phyloP scores from a whole-genome alignment of 2,113 vertebrate species.

The Conger conger region DNA sequence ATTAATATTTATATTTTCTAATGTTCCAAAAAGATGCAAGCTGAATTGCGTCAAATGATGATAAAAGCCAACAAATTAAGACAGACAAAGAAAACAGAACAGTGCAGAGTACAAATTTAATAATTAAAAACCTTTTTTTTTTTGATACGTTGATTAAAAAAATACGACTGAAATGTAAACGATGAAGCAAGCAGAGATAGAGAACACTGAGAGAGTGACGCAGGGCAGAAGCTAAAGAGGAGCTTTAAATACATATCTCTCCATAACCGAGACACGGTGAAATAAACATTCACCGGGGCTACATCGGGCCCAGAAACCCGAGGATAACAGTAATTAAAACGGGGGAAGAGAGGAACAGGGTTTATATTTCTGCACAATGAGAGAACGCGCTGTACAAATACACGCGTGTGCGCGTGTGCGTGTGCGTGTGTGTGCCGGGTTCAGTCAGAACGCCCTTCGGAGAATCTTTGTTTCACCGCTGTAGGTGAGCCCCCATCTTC shows the following conservation, averaged over 20 bases:
- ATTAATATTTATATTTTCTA: neutral
- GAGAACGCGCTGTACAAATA: neutral
- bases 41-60: neutral
- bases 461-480: constrained; percentile 30
- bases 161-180: too few species aligned
- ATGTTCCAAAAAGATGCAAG: neutral
- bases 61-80: neutral
- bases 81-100: neutral
- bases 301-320: neutral
- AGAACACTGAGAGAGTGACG: too few species aligned
- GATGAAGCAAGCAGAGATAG: too few species aligned
- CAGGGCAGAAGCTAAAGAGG: neutral
- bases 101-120: neutral
- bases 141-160: too few species aligned
- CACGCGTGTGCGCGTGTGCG: neutral
- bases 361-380: neutral
- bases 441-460: neutral
- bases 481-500: constrained; percentile 42
- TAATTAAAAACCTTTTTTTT: neutral
- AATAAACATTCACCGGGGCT: neutral
- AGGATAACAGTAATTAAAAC: neutral
- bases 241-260: neutral
- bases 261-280: neutral
- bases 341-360: neutral
- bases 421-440: too few species aligned